A percentile compares a stretch with the other conserved stretches of the same genome.
Evolutionary conservation across 2,113 vertebrate genomes (phyloP).

Genomic region (Microtus pennsylvanicus): DNA sequence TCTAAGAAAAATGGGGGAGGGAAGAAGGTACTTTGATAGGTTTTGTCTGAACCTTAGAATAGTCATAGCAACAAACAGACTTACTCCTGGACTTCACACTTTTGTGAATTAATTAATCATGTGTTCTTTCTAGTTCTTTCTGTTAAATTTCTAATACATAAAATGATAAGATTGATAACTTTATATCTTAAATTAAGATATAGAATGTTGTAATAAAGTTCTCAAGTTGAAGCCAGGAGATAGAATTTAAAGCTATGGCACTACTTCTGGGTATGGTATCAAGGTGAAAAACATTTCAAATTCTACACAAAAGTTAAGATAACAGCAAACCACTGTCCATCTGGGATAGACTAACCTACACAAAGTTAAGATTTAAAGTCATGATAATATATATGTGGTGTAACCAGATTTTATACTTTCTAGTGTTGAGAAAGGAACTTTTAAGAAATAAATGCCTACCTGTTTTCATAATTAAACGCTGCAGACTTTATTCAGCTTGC

Average conservation of each 20-base stretch:
- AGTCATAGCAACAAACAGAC: neutral
- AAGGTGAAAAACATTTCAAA: neutral
- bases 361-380: neutral
- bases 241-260: neutral
- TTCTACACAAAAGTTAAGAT: neutral
- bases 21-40: rapidly evolving
- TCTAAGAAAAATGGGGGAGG: rapidly evolving
- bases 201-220: too few species aligned
- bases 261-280: neutral
- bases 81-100: neutral
- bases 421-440: neutral
- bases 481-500: neutral
- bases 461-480: neutral
- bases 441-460: neutral
- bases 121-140: neutral
- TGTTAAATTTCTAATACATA: neutral
- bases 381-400: neutral
- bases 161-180: neutral
- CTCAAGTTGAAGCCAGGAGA: neutral
- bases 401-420: neutral
- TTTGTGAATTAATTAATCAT: neutral
- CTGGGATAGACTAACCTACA: rapidly evolving
- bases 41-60: neutral
- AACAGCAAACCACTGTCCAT: too few species aligned
- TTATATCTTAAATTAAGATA: neutral